Percentiles rank a stretch among this genome's conserved stretches.
phyloP scores from a whole-genome alignment of 2,888 invertebrate genomes.

The Cordilura impudica region DNA sequence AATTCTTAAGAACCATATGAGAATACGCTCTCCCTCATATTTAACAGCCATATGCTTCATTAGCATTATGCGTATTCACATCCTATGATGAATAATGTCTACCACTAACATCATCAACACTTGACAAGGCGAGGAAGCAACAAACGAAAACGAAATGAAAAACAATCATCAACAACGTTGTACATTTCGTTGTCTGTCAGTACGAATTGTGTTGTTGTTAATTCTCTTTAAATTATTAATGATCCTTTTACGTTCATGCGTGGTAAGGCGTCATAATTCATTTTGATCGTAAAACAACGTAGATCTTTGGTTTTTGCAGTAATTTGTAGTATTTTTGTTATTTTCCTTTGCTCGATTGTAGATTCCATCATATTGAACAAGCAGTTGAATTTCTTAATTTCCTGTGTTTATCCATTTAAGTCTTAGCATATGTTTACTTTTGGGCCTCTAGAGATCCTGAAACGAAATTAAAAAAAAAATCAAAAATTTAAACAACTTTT shows the following conservation, averaged over 20 bases:
- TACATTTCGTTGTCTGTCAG: neutral
- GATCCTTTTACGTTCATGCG: slow-evolving; percentile 76
- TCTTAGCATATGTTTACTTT: slow-evolving; percentile 23
- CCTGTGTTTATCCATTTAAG: slow-evolving; percentile 33
- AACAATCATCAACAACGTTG: neutral
- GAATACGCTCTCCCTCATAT: slow-evolving; percentile 4
- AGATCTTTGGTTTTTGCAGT: neutral
- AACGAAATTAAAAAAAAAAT: neutral
- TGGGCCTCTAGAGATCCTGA: neutral
- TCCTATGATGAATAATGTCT: neutral
- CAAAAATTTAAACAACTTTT: slow-evolving; percentile 26
- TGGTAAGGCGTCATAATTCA: slow-evolving; percentile 75
- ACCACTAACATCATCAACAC: slow-evolving; percentile 34
- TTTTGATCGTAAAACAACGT: slow-evolving; percentile 71
- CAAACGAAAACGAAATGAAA: neutral
- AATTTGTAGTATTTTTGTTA: slow-evolving; percentile 6
- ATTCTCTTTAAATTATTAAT: slow-evolving; percentile 71
- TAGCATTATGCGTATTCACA: slow-evolving; percentile 44
- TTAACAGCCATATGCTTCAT: slow-evolving; percentile 58
- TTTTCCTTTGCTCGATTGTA: too few relatives aligned
- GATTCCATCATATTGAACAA: neutral
- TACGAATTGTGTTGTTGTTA: slow-evolving; percentile 12
- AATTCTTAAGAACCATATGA: neutral
- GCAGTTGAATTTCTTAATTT: slow-evolving; percentile 43
- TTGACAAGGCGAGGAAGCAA: neutral